Evolutionary conservation across 1,140 invertebrate genomes (phyloP), one percentile per base, ranked within the genome.

Genomic region (Cyphomyrmex costatus): DNA sequence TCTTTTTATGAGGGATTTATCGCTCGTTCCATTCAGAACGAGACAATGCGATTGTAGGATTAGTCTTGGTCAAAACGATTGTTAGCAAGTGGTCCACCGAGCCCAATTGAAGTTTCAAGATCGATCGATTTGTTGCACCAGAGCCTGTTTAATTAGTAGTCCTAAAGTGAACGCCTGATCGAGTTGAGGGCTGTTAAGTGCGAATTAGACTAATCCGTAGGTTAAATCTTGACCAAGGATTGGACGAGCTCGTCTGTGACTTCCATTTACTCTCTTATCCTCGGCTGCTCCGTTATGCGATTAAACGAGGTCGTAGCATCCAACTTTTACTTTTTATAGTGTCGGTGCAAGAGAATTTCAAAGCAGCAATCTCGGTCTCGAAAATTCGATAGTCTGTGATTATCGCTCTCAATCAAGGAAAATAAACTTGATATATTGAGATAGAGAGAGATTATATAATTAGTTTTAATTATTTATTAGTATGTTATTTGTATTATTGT

Each of bases 121-220:
- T 42, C 33, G 77, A 70, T 70, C 30, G 30, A 33, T 68, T 33
- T 12, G 63, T 56, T 68, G 46, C 65, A 27, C 4, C 33, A 42
- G 27, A 14, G 16, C 16, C 30, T 56, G 33, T 56, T 71, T 80
- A 80, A 80, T 80, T 80, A 61, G 65, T 71, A 56, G 30, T 42
- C 21, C n/a, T 24, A 36, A 21, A 56, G 21, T 56, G 24, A 79
- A 30, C 21, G 36, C 27, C 33, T 27, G 65, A 42, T 80, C 36
- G 16, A 53, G 14, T 10, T 53, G 12, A 80, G 33, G 19, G 49
- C 51, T 27, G 33, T 68, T 80, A 80, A 42, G 46, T 53, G 30
- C 21, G 49, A 24, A 80, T 66, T 36, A 10, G 21, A 42, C 21
- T 70, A 36, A 42, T 10, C 30, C 8, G 21, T 42, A 7, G 21